Evolutionary conservation across 1,140 invertebrate genomes (phyloP), one percentile per base, ranked within the genome.

Genomic region (Procambarus clarkii): DNA sequence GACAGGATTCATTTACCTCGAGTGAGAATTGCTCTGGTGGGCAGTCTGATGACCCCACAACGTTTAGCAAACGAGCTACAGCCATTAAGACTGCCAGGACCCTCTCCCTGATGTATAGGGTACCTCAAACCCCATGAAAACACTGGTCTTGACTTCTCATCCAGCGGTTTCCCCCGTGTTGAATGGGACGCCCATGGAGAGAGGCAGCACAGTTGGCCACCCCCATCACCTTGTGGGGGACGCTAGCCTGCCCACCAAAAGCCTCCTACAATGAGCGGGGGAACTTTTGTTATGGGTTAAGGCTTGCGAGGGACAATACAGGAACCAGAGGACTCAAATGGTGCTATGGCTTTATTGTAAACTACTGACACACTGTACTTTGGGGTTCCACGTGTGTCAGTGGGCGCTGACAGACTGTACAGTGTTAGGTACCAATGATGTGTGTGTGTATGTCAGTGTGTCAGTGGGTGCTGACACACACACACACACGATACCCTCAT

Each of bases 1-100:
- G 90, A 91, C 90, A 91, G 85, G 90, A 91, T 86, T 91, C 90
- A 91, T 91, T 91, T 91, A 87, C 84, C 90, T 74, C 84, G 84
- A 82, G 90, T 91, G 90, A 91, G 85, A 91, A 91, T 91, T 86
- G 90, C 84, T 82, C 84, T 83, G 84, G 90, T 82, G 90, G 90
- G 60, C 84, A 87, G 79, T 78, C 46, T 91, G 90, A 87, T 91
- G 90, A 82, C 84, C 82, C 77, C 85, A 83, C 85, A 91, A 91
- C 83, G 84, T 74, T 81, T 81, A 91, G 84, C 84, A 91, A 87
- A 87, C 84, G 84, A 91, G 84, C 84, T 80, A 91, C 90, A 87
- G 84, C 85, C 85, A 87, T 87, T 87, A 91, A 86, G 83, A 60
- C 76, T 84, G 71, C 89, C 76, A 78, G 44, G 83, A 11, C 82